phyloP scores from a whole-genome alignment of 1,140 invertebrate genomes.

The Heterodera carotae region DNA sequence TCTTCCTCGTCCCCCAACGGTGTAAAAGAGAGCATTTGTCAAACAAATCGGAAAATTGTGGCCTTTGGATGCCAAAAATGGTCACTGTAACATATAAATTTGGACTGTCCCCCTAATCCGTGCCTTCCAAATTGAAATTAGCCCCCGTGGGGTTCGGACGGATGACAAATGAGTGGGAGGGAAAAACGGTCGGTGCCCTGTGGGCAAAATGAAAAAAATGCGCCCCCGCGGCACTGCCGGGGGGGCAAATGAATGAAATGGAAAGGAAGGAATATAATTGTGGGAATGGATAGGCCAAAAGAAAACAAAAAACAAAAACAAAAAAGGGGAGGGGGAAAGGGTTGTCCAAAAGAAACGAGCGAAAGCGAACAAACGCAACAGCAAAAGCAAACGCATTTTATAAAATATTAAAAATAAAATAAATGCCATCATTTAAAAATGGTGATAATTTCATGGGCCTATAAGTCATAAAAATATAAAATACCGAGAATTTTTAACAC shows the following conservation, averaged over 20 bases:
- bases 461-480: too few species aligned
- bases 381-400: not conserved
- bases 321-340: too few species aligned
- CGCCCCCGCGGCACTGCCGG: too few species aligned
- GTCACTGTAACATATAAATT: not conserved
- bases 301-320: too few species aligned
- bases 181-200: not conserved
- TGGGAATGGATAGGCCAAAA: not conserved
- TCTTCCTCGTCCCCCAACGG: too few species aligned
- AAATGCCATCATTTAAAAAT: too few species aligned
- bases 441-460: too few species aligned
- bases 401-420: not conserved
- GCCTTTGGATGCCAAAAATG: not conserved
- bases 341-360: too few species aligned
- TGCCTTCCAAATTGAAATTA: not conserved
- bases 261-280: not conserved
- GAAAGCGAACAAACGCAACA: too few species aligned
- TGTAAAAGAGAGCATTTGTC: slow-evolving; percentile 1
- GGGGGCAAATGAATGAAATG: too few species aligned
- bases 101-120: not conserved
- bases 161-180: not conserved
- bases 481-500: not conserved
- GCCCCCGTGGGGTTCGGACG: not conserved
- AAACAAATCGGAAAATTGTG: not conserved
- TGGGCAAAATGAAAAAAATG: not conserved